phyloP scores from a whole-genome alignment of 2,797 vertebrate species.

The Telmatherina bonti region DNA sequence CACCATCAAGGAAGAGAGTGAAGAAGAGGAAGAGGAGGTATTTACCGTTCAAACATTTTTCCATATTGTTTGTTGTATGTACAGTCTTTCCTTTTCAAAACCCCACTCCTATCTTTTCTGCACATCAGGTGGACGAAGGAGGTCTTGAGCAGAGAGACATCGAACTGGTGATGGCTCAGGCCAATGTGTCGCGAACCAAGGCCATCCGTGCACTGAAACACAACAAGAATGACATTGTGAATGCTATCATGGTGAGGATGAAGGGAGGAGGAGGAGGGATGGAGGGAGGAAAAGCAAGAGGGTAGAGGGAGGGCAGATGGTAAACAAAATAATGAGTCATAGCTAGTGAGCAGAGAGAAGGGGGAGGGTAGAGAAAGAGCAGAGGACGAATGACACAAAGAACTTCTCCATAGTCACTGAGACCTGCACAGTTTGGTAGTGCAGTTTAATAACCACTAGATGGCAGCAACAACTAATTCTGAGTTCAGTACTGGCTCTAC shows the following conservation, averaged over 20 bases:
- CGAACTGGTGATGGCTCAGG: constrained; percentile 97
- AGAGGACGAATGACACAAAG: constrained; percentile 57
- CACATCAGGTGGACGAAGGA: constrained; percentile 89
- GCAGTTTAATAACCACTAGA: constrained; percentile 54
- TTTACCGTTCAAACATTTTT: neutral
- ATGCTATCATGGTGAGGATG: constrained; percentile 96
- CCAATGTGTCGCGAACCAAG: constrained; percentile 94
- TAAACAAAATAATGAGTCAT: constrained; percentile 69
- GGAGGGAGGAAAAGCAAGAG: constrained; percentile 6
- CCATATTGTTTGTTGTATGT: neutral
- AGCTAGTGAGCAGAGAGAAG: constrained; percentile 30
- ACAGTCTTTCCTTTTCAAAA: neutral
- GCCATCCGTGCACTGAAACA: constrained; percentile 93
- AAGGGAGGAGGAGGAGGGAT: constrained; percentile 8
- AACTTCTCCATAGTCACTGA: constrained; percentile 51
- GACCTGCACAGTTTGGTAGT: constrained; percentile 34
- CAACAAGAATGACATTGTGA: constrained; percentile 99
- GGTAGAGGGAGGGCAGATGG: constrained; percentile 50
- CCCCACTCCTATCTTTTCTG: constrained; percentile 10
- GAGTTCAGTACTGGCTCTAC: neutral
- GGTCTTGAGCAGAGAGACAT: constrained; percentile 95
- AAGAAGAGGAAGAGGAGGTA: constrained; percentile 94
- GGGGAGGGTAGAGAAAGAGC: constrained; percentile 28
- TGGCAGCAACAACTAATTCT: constrained; percentile 46
- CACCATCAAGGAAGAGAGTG: constrained; percentile 91